Evolutionary conservation across 1,140 invertebrate species (phyloP), one percentile per base, ranked within the genome.

Genomic region (Neotoxoptera formosana): DNA sequence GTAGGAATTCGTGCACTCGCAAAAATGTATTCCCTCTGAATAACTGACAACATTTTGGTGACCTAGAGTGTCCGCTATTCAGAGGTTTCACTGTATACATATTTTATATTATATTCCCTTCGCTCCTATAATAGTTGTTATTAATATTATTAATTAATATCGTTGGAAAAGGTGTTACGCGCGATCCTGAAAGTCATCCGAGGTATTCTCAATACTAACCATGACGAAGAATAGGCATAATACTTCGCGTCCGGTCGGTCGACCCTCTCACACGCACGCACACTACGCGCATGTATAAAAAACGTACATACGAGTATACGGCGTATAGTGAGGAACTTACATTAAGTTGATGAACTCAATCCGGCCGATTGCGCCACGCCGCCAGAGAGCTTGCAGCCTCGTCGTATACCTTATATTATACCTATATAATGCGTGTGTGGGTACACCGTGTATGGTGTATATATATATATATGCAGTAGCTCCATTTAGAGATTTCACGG

Each of bases 341-440:
- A 92, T 92, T 92, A 92, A 92, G 67, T 84, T 34, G 90, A 91
- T 91, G 60, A 91, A 91, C 90, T 91, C 56, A 91, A 91, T 83
- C 67, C n/a, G 36, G 45, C 67, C 90, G 90, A 91, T 91, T 91
- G 90, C 60, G 7, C 8, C 30, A 25, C 7, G 30, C n/a, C n/a
- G 30, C n/a, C 60, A 34, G 60, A 76, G 60, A 76, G 14, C 60
- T 76, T 6, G 60, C 14, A n/a, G 60, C 14, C 60, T 76, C 60
- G 30, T 76, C 60, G 60, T 17, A 51, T 8, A 30, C 60, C 60
- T n/a, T 76, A 76, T n/a, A 76, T 14, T 11, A 9, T 17, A 20
- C 17, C 7, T 51, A 51, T 20, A 20, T 53, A 53, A 41, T 41
- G 41, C 41, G 41, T 4, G 41, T 41, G 4, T 4, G 41, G 41